These are phyloP conservation scores for Mythimna pallens DNA, from an alignment of 2,888 invertebrate species.

Conservation along the genomic window DNA sequence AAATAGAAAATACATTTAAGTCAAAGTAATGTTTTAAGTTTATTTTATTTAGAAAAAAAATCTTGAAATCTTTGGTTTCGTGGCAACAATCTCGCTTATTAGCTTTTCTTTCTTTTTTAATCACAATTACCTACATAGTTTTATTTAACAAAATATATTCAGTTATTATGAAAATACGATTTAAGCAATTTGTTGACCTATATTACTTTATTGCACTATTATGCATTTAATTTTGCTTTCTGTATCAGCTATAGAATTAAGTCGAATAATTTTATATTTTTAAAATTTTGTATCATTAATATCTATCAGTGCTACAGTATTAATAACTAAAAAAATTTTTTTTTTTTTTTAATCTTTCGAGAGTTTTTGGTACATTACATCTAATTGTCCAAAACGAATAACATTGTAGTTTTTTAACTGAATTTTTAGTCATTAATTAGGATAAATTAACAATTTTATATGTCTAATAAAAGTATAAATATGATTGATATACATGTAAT, in stretches of 20 bases:
- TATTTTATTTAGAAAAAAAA: neutral
- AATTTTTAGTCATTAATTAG: conserved; percentile 55
- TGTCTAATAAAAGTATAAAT: conserved; percentile 26
- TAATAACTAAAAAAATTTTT: conserved; percentile 17
- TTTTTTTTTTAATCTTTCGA: conserved; percentile 19
- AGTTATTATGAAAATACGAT: conserved; percentile 1
- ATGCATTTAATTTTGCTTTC: conserved; percentile 61
- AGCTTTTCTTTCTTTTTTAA: neutral
- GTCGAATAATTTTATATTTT: conserved; percentile 26
- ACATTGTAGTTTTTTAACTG: conserved; percentile 26
- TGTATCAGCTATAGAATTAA: conserved; percentile 37
- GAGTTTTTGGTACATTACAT: conserved; percentile 24
- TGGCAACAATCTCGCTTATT: conserved; percentile 7
- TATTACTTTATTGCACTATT: conserved; percentile 51
- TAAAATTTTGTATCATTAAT: conserved; percentile 28
- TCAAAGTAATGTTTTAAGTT: neutral
- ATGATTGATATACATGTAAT: conserved; percentile 23
- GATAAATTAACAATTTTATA: conserved; percentile 46
- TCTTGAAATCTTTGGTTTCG: neutral
- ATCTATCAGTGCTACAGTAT: conserved; percentile 48
- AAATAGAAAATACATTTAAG: neutral
- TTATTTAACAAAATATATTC: conserved; percentile 4
- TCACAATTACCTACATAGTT: conserved; percentile 27
- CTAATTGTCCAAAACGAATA: neutral
- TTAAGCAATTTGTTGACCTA: conserved; percentile 35